phyloP scores from a whole-genome alignment of 2,797 vertebrate species.

The Paedocypris micromegethes region DNA sequence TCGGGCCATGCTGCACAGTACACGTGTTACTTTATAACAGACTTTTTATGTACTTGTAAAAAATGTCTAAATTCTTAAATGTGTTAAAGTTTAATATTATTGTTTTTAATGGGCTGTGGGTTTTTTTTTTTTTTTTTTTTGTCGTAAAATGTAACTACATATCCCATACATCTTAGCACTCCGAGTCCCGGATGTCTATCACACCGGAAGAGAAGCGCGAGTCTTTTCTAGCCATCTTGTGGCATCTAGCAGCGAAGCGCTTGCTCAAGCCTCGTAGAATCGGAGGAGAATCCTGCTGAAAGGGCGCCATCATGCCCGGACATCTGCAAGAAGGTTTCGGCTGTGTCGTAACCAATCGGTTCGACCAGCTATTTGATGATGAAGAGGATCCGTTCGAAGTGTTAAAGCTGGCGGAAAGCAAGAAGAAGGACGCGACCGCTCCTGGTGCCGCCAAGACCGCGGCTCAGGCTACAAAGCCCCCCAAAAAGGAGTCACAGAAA shows the following conservation, averaged over 20 bases:
- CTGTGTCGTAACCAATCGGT: constrained; percentile 95
- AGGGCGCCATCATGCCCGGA: constrained; percentile 99
- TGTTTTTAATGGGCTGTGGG: not conserved
- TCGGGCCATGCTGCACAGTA: too few relatives aligned
- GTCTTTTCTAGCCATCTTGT: constrained; percentile 98
- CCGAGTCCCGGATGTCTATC: constrained; percentile 83
- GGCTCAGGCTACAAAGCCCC: constrained; percentile 80
- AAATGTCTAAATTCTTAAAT: too few relatives aligned
- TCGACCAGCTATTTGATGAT: constrained; percentile 96
- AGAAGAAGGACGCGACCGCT: constrained; percentile 85
- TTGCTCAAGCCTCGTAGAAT: constrained; percentile 92
- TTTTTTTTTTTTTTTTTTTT: not conserved
- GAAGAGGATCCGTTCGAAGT: constrained; percentile 94
- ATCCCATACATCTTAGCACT: constrained; percentile 64
- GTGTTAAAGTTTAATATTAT: too few relatives aligned
- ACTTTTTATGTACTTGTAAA: too few relatives aligned
- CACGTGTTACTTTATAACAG: too few relatives aligned
- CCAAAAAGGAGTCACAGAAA: constrained; percentile 90
- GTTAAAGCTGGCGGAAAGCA: constrained; percentile 82
- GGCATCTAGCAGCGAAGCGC: constrained; percentile 84
- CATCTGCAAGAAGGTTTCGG: constrained; percentile 98
- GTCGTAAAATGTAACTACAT: constrained; percentile 59
- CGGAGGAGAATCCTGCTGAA: constrained; percentile 93
- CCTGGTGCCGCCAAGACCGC: constrained; percentile 81
- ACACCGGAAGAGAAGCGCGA: constrained; percentile 95